Base-by-base conservation (phyloP, 2,888 invertebrate species). In the Rotaria socialis region DNA sequence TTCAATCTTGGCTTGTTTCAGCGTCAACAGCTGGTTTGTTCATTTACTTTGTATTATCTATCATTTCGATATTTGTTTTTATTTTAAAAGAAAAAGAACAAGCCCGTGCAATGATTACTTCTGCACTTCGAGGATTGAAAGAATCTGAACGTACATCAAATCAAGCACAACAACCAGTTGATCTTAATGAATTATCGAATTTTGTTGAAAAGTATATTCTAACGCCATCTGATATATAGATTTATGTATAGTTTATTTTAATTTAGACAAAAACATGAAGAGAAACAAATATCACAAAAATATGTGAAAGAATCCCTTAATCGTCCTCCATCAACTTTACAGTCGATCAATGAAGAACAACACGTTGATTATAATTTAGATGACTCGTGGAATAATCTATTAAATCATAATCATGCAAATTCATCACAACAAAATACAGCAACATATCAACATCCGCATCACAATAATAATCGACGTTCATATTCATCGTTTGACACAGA, bases 1-100 rank as follows among this genome's bases (percentile, higher is more conserved):
- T 86, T 27, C 86, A 86, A 85, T 85, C 85, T 35, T 86, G 86
- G 86, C 86, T 86, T 24, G 85, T 86, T 35, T 86, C 86, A 43
- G 58, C 86, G 24, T 47, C 75, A 41, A 55, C 55, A 50, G n/a
- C 27, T 22, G 85, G 85, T 85, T 22, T 47, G 55, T 47, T 35
- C 19, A 80, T 80, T 80, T 43, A 3, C 10, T 43, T 52, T 52
- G 16, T 19, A 80, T 11, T 52, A 27, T n/a, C 10, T 16, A 47
- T 84, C n/a, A 27, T 52, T 5, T 67, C 0, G 1, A 27, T 27
- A 35, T 7, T 14, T 27, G 19, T 43, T 47, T 75, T 47, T 22
- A 19, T 35, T 24, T 41, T 24, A 27, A 35, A 41, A 47, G 86
- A 86, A 85, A 86, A 86, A 85, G 86, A 86, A 55, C 55, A 60